These are phyloP conservation scores for Danio choprae DNA, from an alignment of 2,797 vertebrate species.

Conservation along the genomic window DNA sequence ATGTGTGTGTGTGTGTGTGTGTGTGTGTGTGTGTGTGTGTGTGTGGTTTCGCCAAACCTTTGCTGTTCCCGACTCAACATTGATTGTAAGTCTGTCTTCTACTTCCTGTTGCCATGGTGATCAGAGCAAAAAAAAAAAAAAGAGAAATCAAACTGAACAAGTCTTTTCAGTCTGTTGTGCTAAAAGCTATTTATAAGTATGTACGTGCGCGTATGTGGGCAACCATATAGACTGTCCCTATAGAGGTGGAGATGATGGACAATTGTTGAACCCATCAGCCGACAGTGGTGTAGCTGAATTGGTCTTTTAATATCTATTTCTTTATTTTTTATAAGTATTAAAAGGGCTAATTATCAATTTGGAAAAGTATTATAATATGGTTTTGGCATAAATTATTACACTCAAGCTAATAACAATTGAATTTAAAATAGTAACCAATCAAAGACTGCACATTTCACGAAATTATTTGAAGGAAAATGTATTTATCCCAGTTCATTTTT, in stretches of 20 bases:
- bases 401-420: neutral
- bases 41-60: conserved; percentile 1
- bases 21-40: too few relatives aligned
- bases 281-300: neutral
- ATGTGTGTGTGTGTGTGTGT: too few relatives aligned
- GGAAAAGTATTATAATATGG: neutral
- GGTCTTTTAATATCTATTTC: neutral
- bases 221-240: neutral
- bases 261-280: neutral
- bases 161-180: conserved; percentile 69
- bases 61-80: conserved; percentile 19
- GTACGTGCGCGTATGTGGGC: conserved; percentile 5
- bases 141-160: conserved; percentile 68
- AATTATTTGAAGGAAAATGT: neutral
- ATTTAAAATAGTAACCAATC: neutral
- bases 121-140: conserved; percentile 62
- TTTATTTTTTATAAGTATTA: too few relatives aligned
- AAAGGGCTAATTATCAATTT: neutral
- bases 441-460: neutral
- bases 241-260: neutral
- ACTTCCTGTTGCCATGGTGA: conserved; percentile 81
- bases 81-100: conserved; percentile 35
- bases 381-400: too few relatives aligned
- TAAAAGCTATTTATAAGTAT: conserved; percentile 68
- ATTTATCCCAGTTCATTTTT: neutral